Conservation (phyloP, 2,888 invertebrate genomes). For the Torymus tubicola region DNA sequence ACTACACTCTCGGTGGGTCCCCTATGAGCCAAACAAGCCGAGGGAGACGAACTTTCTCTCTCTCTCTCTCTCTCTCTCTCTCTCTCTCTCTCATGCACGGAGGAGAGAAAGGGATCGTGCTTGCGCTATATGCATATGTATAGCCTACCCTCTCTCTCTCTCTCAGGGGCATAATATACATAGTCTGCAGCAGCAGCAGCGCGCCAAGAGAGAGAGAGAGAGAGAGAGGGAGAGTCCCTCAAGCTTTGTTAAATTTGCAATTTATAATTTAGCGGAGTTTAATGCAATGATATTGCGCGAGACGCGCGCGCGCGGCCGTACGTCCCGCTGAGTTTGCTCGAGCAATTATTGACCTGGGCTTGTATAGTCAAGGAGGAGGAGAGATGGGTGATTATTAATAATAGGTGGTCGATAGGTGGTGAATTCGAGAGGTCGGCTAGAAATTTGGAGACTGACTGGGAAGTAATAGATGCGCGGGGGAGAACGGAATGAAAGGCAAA, state of each 20-base stretch:
- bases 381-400: too few relatives aligned
- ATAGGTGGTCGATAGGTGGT: too few relatives aligned
- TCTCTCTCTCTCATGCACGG: too few relatives aligned
- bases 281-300: slow-evolving; percentile 23
- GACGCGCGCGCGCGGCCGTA: background rate
- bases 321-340: slow-evolving; percentile 28
- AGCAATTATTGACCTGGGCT: slow-evolving; percentile 21
- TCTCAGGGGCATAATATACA: slow-evolving; percentile 55
- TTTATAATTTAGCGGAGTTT: slow-evolving; percentile 54
- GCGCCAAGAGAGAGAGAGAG: background rate
- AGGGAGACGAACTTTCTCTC: too few relatives aligned
- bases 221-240: background rate
- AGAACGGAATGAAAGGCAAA: too few relatives aligned
- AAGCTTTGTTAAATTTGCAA: slow-evolving; percentile 56
- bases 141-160: background rate
- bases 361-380: too few relatives aligned
- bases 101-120: too few relatives aligned
- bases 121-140: background rate
- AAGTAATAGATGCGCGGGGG: too few relatives aligned
- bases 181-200: background rate
- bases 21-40: background rate
- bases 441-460: background rate
- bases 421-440: background rate
- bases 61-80: too few relatives aligned
- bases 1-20: background rate